phyloP scores from a whole-genome alignment of 2,797 vertebrate genomes.

The Amblyraja radiata region DNA sequence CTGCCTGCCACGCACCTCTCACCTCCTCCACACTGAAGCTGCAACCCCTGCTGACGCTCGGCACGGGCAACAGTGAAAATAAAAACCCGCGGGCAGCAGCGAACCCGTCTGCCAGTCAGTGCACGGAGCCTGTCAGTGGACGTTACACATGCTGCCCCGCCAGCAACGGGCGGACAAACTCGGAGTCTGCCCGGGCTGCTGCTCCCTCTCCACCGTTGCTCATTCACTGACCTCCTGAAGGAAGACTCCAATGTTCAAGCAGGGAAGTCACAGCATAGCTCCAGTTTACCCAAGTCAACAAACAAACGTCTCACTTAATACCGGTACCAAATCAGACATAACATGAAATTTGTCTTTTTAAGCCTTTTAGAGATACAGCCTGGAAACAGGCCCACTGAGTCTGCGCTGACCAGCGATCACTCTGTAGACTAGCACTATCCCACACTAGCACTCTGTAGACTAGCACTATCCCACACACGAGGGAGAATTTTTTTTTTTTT shows the following conservation, averaged over 20 bases:
- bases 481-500: too few relatives aligned
- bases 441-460: too few relatives aligned
- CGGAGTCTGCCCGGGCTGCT: background rate
- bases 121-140: background rate
- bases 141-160: background rate
- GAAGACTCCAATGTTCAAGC: background rate
- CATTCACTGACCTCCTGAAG: background rate
- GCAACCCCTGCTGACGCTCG: background rate
- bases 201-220: background rate
- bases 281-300: background rate
- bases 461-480: too few relatives aligned
- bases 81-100: background rate
- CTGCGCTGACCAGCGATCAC: too few relatives aligned
- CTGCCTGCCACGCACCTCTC: background rate
- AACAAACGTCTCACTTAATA: background rate
- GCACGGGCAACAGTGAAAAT: background rate
- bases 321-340: background rate
- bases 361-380: too few relatives aligned
- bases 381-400: too few relatives aligned
- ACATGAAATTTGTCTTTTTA: background rate
- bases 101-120: background rate
- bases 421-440: too few relatives aligned
- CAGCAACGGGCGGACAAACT: background rate
- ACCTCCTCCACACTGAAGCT: background rate
- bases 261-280: background rate